Base-by-base conservation (phyloP, 2,888 invertebrate genomes). In the Megalurothrips usitatus region DNA sequence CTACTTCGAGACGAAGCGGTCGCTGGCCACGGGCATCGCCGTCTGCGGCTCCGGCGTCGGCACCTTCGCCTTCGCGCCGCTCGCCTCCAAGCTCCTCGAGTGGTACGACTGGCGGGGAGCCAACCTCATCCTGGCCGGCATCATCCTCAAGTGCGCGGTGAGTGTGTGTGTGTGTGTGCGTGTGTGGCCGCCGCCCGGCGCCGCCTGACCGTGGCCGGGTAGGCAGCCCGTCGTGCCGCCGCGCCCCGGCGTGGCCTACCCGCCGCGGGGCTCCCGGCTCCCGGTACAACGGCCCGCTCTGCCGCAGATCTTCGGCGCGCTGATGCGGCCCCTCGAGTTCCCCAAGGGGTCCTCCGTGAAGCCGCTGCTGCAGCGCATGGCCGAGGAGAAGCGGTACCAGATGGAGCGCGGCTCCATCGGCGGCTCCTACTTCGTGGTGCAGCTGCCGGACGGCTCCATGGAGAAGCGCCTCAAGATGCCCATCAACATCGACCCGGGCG, bases 11-110 rank as follows among this genome's bases (percentile, higher is more conserved):
- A 95, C 96, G 79, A 95, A 96, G 85, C 91, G 98, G 83, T 96
- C 98, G 17, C 89, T 98, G 83, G 98, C 98, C 79, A 98, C 98
- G 80, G 98, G 94, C 81, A 95, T 96, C 82, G 98, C 98, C 0
- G 98, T 98, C 0, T 98, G 98, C 86, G 98, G 98, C 11, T 97
- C 97, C 0, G 98, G 98, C 4, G 92, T 96, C 82, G 98, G 98
- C 79, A 98, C 98, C 2, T 98, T 98, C 88, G 93, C 95, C 79
- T 98, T 98, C 86, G 97, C 98, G 0, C 98, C 98, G 0, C 89
- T 98, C 58, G 96, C 97, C 23, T 92, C 94, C 11, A 89, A 92
- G 83, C 89, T 98, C 82, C 89, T 98, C 79, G 91, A 93, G 68
- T 88, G 91, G 79, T 96, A 93, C 86, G 92, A 91, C 82, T 98